These are phyloP conservation scores for Agrotis ipsilon DNA, from an alignment of 2,888 invertebrate species.

Conservation along the genomic window DNA sequence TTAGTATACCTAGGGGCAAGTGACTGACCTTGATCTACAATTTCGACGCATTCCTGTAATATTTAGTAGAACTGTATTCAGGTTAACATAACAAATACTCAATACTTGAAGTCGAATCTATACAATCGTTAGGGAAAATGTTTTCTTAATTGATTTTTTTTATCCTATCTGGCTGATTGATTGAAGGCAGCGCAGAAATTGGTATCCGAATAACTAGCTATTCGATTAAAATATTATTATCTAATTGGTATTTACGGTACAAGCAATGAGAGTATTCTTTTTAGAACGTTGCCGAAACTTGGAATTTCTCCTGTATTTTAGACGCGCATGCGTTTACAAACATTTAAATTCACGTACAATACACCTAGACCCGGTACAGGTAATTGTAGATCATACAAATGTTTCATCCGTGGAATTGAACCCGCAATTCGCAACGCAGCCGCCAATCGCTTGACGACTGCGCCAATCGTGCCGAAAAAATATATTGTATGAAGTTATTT, in stretches of 20 bases:
- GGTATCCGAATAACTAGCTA: constrained; percentile 3
- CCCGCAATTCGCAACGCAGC: too few relatives aligned
- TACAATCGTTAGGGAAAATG: constrained; percentile 14
- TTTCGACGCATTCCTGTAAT: constrained; percentile 55
- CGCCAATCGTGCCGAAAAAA: too few relatives aligned
- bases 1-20: constrained; percentile 56
- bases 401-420: too few relatives aligned
- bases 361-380: too few relatives aligned
- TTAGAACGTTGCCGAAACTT: too few relatives aligned
- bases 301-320: too few relatives aligned
- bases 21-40: constrained; percentile 66
- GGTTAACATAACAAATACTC: constrained; percentile 52
- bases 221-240: neutral
- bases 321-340: too few relatives aligned
- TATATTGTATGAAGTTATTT: constrained; percentile 2
- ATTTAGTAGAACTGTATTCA: constrained; percentile 33
- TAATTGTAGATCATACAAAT: too few relatives aligned
- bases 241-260: too few relatives aligned
- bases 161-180: constrained; percentile 1
- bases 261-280: too few relatives aligned
- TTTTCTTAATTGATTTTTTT: constrained; percentile 30
- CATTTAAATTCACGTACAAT: too few relatives aligned
- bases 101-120: constrained; percentile 20
- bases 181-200: constrained; percentile 5
- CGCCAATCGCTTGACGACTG: too few relatives aligned